Percentiles rank a stretch among this genome's conserved stretches.
Conservation (phyloP, 2,113 vertebrate species). For the Pantherophis guttatus region DNA sequence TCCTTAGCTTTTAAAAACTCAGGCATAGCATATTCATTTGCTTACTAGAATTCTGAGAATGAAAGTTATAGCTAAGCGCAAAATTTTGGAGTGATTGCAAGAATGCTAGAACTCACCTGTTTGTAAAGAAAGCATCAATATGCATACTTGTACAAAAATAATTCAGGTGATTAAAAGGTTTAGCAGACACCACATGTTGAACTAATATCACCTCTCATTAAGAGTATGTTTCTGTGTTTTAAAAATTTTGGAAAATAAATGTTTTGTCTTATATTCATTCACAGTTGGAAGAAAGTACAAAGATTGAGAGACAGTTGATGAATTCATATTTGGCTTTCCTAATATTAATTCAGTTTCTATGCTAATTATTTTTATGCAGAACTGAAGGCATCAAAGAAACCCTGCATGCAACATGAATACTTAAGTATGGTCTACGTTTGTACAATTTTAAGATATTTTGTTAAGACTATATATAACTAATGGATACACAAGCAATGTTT, state of each 20-base stretch:
- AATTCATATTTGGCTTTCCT: conserved; percentile 17
- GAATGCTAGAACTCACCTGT: not conserved
- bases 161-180: not conserved
- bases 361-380: conserved; percentile 34
- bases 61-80: not conserved
- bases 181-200: not conserved
- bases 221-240: not conserved
- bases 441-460: not conserved
- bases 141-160: not conserved
- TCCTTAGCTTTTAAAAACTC: not conserved
- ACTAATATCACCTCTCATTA: not conserved
- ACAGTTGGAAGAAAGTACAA: not conserved
- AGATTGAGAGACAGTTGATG: not conserved
- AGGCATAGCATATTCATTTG: not conserved
- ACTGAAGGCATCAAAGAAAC: conserved; percentile 6
- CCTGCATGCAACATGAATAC: rapidly evolving
- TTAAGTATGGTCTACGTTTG: not conserved
- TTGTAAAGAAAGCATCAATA: not conserved
- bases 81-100: not conserved
- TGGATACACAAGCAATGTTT: not conserved
- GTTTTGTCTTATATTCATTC: not conserved
- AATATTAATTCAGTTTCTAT: conserved; percentile 17
- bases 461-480: not conserved
- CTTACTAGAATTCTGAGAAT: not conserved
- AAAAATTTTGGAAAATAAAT: not conserved